Conservation (phyloP, 2,888 invertebrate species). For the Eristalis arbustorum region DNA sequence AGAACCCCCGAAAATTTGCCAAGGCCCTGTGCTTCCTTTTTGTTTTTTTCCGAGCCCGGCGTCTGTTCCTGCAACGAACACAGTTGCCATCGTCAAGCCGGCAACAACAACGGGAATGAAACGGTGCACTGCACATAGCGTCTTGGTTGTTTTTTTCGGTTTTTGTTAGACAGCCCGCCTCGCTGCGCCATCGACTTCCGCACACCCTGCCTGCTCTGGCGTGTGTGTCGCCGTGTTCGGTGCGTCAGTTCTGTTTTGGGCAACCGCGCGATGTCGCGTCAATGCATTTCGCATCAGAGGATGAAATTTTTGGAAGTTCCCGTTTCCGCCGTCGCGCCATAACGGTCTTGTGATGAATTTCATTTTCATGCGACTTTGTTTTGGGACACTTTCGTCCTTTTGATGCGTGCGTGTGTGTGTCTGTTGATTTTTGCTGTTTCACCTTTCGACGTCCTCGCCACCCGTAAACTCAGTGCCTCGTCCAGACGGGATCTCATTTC, state of each 20-base stretch:
- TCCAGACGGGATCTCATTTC: slow-evolving; percentile 49
- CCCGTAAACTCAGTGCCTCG: background rate
- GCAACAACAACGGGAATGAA: slow-evolving; percentile 31
- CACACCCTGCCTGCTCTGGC: background rate
- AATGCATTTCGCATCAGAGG: slow-evolving; percentile 58
- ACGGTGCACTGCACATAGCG: slow-evolving; percentile 48
- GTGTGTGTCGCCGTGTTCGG: background rate
- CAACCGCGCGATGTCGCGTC: slow-evolving; percentile 41
- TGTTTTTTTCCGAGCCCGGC: background rate
- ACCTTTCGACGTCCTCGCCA: background rate
- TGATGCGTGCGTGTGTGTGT: slow-evolving; percentile 9
- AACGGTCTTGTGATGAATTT: slow-evolving; percentile 24
- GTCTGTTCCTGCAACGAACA: slow-evolving; percentile 11
- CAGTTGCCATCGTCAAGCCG: background rate
- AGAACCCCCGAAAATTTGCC: slow-evolving; percentile 60
- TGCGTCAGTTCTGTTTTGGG: slow-evolving; percentile 39
- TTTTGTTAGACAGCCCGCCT: slow-evolving; percentile 47
- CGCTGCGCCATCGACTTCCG: background rate
- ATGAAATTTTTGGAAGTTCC: slow-evolving; percentile 13
- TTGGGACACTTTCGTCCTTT: slow-evolving; percentile 59
- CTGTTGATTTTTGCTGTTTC: slow-evolving; percentile 31
- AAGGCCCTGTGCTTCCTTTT: slow-evolving; percentile 39
- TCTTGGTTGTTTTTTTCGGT: slow-evolving; percentile 46
- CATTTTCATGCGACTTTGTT: slow-evolving; percentile 41
- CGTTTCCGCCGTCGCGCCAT: background rate